A percentile compares a stretch with the other conserved stretches of the same genome.
Conservation (phyloP, 2,797 vertebrate genomes). For the Enteromius treurensis region DNA sequence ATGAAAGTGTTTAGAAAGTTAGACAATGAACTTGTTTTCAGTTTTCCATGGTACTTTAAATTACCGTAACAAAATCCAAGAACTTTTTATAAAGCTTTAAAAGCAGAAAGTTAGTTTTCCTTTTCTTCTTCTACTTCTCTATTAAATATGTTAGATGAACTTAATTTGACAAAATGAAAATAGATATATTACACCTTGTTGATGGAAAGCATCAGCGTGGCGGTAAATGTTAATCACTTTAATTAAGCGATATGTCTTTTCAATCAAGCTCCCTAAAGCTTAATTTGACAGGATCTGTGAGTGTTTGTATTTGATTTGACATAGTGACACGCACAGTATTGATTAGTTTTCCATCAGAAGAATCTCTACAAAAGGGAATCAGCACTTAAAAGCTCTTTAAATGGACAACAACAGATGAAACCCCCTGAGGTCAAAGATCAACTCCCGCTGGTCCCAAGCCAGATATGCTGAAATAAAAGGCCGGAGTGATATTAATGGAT, state of each 20-base stretch:
- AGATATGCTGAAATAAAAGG: conserved; percentile 56
- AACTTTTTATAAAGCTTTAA: background rate
- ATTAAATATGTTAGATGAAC: background rate
- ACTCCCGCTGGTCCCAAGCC: conserved; percentile 53
- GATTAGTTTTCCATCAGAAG: conserved; percentile 41
- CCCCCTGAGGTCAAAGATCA: conserved; percentile 66
- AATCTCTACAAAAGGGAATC: background rate
- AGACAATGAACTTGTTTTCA: background rate
- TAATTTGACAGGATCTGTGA: conserved; percentile 1
- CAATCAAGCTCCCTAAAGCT: conserved; percentile 2
- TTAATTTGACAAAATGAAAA: background rate
- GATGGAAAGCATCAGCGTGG: background rate
- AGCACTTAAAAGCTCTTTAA: conserved; percentile 57
- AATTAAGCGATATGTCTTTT: background rate
- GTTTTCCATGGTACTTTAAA: background rate
- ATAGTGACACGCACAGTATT: conserved; percentile 20
- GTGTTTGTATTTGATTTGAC: background rate
- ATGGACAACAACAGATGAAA: conserved; percentile 58
- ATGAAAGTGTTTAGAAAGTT: conserved; percentile 12
- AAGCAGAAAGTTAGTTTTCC: background rate
- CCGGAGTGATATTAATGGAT: conserved; percentile 19
- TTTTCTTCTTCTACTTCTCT: background rate
- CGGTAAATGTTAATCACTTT: background rate
- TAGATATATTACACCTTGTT: background rate
- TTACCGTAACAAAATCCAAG: background rate